Evolutionary conservation across 2,797 vertebrate species (phyloP), one percentile per base, ranked within the genome.

Genomic region (Phylloscopus collybita): DNA sequence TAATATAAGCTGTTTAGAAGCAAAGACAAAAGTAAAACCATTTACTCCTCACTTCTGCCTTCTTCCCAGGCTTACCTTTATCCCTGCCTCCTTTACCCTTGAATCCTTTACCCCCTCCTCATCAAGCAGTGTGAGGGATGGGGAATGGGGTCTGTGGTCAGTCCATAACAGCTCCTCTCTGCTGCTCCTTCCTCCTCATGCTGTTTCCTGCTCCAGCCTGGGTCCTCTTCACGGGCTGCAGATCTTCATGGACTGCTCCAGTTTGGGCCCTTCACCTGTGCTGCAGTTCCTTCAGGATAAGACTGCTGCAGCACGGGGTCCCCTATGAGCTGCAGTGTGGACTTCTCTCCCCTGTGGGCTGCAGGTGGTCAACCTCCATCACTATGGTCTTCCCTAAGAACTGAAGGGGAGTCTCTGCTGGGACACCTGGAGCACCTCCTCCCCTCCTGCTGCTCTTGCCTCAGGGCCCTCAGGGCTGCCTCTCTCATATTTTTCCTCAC

Each of bases 81-180:
- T 8, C 56, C n/a, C 3, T 11, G 5, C 42, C 16, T 53, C 8
- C n/a, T 78, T 76, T 26, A 36, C 16, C 61, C 38, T 4, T 5
- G 5, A 45, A 26, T 56, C 18, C 22, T 75, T 71, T 36, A 62
- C 5, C 22, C 62, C 22, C 17, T 81, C 16, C 59, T 62, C 3
- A 5, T 27, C 3, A 8, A 38, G 27, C 2, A 2, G 19, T 6
- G 3, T 16, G 65, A 51, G 7, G 11, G 15, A 38, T 27, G n/a
- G 10, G 32, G 57, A 90, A 56, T 5, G 9, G 44, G 4, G 8
- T 23, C n/a, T 56, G 17, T 0, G 1, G 27, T 30, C 62, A 69
- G 6, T 26, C 45, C 26, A 1, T 6, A 65, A 70, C 26, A 76
- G 42, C 32, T 73, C 36, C 51, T 54, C 9, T 50, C 44, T 49